Evolutionary conservation across 2,113 vertebrate genomes (phyloP).

Genomic region (Albula goreensis): DNA sequence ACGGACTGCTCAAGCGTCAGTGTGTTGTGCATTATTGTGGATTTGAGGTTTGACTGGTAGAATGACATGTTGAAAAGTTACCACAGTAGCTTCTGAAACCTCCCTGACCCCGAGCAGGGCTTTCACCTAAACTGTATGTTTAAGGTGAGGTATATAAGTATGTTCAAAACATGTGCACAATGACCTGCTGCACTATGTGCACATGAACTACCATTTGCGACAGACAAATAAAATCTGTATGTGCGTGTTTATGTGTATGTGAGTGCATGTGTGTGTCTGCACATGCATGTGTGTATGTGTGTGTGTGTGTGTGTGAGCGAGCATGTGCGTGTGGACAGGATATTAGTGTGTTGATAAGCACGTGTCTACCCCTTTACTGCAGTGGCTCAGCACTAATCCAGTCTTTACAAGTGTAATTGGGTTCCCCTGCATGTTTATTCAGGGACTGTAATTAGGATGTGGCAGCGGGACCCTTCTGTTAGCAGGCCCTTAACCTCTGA

Average conservation of each 20-base stretch:
- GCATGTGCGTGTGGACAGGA: conserved; percentile 11
- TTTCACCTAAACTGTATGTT: not conserved
- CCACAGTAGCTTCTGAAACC: no score
- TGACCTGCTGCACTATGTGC: no score
- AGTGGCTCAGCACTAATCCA: conserved; percentile 44
- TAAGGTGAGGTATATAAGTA: no score
- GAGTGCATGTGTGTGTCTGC: not conserved
- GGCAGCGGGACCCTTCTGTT: conserved; percentile 38
- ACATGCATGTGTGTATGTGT: not conserved
- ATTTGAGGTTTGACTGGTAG: not conserved
- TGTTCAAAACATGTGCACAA: no score
- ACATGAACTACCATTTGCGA: no score
- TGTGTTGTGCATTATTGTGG: not conserved
- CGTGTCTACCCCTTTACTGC: conserved; percentile 11
- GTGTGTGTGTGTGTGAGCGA: no score
- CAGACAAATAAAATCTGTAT: no score
- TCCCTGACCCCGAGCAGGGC: no score
- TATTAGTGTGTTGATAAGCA: conserved; percentile 43
- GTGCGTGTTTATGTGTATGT: not conserved
- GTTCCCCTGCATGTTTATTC: conserved; percentile 56
- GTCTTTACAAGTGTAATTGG: conserved; percentile 25
- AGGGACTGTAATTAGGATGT: conserved; percentile 54
- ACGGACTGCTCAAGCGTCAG: not conserved
- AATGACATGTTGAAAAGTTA: not conserved
- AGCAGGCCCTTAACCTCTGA: conserved; percentile 49